Conservation (phyloP, 2,797 vertebrate species). For the Anomalospiza imberbis region DNA sequence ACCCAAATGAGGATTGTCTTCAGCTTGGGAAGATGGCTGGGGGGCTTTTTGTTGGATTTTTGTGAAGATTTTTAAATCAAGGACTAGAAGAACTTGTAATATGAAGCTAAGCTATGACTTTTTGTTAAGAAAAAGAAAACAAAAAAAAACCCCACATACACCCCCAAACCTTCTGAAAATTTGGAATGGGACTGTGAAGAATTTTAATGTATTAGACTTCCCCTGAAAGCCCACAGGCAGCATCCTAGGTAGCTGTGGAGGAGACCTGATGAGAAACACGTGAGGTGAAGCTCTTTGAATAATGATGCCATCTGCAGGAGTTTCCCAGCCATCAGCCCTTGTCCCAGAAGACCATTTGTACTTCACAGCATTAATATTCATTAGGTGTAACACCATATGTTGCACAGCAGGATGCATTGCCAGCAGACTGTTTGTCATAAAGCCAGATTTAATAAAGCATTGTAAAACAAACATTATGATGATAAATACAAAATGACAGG, state of each 20-base stretch:
- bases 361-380: conserved; percentile 82
- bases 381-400: conserved; percentile 82
- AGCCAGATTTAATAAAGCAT: conserved; percentile 88
- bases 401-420: conserved; percentile 77
- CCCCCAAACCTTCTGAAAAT: fast-evolving
- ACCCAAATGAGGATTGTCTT: background rate
- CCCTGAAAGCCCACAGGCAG: background rate
- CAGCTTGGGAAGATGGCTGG: background rate
- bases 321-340: conserved; percentile 67
- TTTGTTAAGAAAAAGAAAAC: background rate
- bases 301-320: conserved; percentile 70
- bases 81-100: background rate
- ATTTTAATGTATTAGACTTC: background rate
- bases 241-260: conserved; percentile 25
- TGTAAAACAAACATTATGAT: conserved; percentile 93
- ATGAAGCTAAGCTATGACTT: background rate
- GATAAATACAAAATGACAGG: conserved; percentile 85
- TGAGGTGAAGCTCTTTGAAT: conserved; percentile 55
- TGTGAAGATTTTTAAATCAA: background rate
- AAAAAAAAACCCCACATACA: background rate
- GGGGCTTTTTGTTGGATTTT: no score
- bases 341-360: conserved; percentile 75
- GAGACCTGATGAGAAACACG: conserved; percentile 59
- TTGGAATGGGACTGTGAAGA: background rate
- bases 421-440: conserved; percentile 84